A percentile compares a stretch with the other conserved stretches of the same genome.
Conservation (phyloP, 2,113 vertebrate genomes). For the Tachuris rubrigastra region DNA sequence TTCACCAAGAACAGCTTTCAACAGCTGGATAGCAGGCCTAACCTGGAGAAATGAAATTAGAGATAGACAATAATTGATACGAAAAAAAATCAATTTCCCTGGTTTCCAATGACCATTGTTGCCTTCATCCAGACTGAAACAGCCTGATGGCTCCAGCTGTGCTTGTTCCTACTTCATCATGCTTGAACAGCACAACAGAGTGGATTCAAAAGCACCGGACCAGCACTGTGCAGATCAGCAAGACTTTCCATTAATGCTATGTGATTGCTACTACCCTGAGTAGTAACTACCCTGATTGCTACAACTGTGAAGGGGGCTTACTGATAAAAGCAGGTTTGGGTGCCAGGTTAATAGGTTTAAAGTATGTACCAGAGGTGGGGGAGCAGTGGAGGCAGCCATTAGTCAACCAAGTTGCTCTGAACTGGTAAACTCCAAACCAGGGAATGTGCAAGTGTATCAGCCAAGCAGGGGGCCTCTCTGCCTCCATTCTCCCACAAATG, state of each 20-base stretch:
- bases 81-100: background rate
- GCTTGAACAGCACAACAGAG: background rate
- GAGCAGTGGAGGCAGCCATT: background rate
- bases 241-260: background rate
- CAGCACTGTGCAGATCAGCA: background rate
- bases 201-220: background rate
- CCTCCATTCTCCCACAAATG: background rate
- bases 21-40: background rate
- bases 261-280: background rate
- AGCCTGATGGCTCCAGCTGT: background rate
- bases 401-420: background rate
- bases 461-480: background rate
- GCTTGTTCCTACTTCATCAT: background rate
- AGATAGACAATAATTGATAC: background rate
- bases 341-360: background rate
- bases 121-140: background rate
- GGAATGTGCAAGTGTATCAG: background rate
- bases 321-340: background rate
- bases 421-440: background rate
- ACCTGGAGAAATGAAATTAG: background rate
- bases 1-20: background rate
- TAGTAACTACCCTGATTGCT: background rate
- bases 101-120: accelerated
- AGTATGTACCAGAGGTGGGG: background rate
- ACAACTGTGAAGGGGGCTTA: background rate